Percentiles rank a stretch among this genome's conserved stretches.
Evolutionary conservation across 1,140 invertebrate species (phyloP).

Genomic region (Drosophila ercepeae): DNA sequence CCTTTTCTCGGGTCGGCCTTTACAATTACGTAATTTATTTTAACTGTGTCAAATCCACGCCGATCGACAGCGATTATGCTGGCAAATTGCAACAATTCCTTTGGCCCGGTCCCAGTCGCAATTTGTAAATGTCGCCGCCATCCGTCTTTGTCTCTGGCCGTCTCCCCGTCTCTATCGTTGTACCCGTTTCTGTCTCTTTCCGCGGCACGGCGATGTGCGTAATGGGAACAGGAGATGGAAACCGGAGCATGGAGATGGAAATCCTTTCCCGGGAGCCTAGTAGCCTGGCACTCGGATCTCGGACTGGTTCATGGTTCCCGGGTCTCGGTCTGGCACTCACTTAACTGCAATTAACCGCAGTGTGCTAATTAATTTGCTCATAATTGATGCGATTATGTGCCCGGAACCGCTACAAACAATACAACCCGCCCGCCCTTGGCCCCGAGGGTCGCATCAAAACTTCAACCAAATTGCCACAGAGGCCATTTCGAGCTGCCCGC

Average conservation of each 20-base stretch:
- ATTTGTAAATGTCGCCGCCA: conserved; percentile 76
- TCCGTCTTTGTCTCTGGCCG: conserved; percentile 38
- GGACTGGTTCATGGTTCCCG: neutral
- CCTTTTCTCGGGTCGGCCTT: conserved; percentile 35
- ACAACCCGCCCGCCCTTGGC: conserved; percentile 25
- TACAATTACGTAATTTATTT: conserved; percentile 82
- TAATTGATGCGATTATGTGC: conserved; percentile 81
- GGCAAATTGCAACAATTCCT: conserved; percentile 79
- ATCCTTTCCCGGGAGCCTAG: conserved; percentile 8
- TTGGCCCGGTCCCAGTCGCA: conserved; percentile 43
- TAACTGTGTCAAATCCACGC: conserved; percentile 81
- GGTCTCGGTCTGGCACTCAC: conserved; percentile 50
- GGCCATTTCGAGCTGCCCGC: conserved; percentile 16
- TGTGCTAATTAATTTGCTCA: conserved; percentile 82
- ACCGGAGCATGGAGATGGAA: conserved; percentile 1
- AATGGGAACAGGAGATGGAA: neutral
- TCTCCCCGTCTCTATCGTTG: conserved; percentile 4
- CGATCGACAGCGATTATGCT: conserved; percentile 80
- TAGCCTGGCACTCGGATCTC: conserved; percentile 8
- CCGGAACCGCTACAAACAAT: conserved; percentile 33
- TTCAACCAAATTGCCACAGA: conserved; percentile 18
- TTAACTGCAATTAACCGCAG: conserved; percentile 79
- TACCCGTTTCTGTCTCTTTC: conserved; percentile 7
- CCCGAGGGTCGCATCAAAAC: conserved; percentile 62
- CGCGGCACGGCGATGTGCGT: neutral